These are phyloP conservation scores for Cyprinella venusta DNA, from an alignment of 2,797 vertebrate species.

Conservation along the genomic window DNA sequence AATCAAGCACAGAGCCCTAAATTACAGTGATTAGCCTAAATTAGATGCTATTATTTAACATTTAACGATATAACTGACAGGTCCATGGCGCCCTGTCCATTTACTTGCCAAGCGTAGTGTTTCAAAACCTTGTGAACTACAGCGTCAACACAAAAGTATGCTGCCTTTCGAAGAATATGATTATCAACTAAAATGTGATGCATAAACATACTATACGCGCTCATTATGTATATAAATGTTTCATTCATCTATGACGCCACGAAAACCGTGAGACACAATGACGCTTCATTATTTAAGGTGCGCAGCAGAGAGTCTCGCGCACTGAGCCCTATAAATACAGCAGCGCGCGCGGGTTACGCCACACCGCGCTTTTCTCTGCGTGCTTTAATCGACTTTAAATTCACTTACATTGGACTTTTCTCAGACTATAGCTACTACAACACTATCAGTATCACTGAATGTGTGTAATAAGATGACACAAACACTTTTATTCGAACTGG, in stretches of 20 bases:
- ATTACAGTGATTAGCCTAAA: background rate
- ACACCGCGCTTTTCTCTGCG: background rate
- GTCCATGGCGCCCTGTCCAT: background rate
- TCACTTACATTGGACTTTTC: background rate
- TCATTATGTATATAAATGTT: background rate
- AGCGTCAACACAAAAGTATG: background rate
- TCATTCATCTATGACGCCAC: background rate
- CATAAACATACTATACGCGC: background rate
- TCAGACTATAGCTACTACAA: background rate
- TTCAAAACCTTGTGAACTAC: background rate
- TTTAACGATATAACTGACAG: background rate
- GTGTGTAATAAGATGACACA: background rate
- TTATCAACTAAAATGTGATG: background rate
- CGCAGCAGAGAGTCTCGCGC: background rate
- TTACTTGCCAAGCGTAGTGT: background rate
- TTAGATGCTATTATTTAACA: background rate
- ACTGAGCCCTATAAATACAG: conserved; percentile 36
- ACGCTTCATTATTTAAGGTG: conserved; percentile 1
- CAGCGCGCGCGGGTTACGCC: background rate
- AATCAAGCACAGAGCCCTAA: background rate
- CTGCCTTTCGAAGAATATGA: too few species aligned
- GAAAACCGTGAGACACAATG: background rate
- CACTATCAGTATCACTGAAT: too few species aligned
- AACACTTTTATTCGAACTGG: background rate
- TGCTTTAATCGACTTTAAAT: background rate